A percentile compares a stretch with the other conserved stretches of the same genome.
These are phyloP conservation scores for Tetragonisca angustula DNA, from an alignment of 2,888 invertebrate species.

Conservation along the genomic window DNA sequence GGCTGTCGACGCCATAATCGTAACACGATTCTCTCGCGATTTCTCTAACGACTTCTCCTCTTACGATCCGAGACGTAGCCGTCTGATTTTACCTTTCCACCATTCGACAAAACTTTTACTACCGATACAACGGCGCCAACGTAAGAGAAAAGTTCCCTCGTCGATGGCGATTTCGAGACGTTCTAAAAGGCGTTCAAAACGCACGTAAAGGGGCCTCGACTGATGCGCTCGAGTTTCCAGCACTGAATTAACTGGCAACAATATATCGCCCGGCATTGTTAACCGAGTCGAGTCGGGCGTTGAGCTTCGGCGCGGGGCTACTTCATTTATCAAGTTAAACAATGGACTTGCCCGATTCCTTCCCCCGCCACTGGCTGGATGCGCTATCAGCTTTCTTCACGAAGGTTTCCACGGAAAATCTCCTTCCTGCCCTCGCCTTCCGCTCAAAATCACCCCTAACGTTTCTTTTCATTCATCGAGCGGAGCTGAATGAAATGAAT, in stretches of 20 bases:
- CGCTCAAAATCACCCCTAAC: not conserved
- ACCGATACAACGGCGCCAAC: not conserved
- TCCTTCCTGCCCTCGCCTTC: constrained; percentile 46
- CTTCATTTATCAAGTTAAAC: constrained; percentile 81
- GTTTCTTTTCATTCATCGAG: not conserved
- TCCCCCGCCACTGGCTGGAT: constrained; percentile 48
- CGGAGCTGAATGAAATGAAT: too few species aligned
- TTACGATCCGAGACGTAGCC: too few species aligned
- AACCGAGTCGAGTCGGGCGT: constrained; percentile 68
- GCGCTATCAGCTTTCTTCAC: constrained; percentile 56
- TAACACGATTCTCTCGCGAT: not conserved
- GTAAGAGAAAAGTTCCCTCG: not conserved
- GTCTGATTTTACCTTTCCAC: too few species aligned
- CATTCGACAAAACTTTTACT: not conserved
- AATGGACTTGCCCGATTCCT: constrained; percentile 67
- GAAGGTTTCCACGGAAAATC: constrained; percentile 61
- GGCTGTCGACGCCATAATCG: not conserved
- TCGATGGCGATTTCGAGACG: constrained; percentile 14
- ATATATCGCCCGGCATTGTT: constrained; percentile 74
- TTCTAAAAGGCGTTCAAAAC: not conserved
- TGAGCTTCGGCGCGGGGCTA: constrained; percentile 70
- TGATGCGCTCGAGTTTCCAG: constrained; percentile 61
- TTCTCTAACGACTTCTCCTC: too few species aligned
- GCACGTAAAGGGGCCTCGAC: not conserved
- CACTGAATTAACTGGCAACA: constrained; percentile 74